Conservation (phyloP, 2,888 invertebrate genomes). For the Anaspis maculata region DNA sequence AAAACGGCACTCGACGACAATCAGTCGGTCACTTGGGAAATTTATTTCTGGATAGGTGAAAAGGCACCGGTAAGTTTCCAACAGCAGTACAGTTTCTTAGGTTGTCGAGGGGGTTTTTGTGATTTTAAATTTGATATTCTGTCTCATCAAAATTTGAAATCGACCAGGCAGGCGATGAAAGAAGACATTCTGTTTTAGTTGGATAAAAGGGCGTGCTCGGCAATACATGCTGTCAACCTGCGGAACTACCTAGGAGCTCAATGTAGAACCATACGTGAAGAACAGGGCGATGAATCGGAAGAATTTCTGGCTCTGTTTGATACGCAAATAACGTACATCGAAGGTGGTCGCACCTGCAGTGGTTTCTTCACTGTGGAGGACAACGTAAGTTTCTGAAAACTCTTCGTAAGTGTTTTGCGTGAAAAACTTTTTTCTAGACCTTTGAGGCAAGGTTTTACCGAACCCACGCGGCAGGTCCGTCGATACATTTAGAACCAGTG, state of each 20-base stretch:
- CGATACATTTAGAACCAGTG: slow-evolving; percentile 86
- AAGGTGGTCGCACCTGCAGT: slow-evolving; percentile 94
- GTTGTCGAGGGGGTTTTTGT: too few species aligned
- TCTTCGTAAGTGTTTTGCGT: not conserved
- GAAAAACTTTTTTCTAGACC: slow-evolving; percentile 47
- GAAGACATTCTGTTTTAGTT: slow-evolving; percentile 46
- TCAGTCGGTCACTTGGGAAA: slow-evolving; percentile 85
- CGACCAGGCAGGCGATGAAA: not conserved
- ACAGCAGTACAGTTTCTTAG: too few species aligned
- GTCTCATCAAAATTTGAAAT: too few species aligned
- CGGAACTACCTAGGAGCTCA: slow-evolving; percentile 92
- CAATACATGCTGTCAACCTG: slow-evolving; percentile 98
- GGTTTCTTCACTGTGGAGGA: slow-evolving; percentile 97
- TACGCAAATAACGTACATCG: slow-evolving; percentile 85
- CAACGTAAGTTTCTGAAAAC: slow-evolving; percentile 46
- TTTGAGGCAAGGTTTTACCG: slow-evolving; percentile 80
- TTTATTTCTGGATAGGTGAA: slow-evolving; percentile 98
- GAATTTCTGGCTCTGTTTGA: slow-evolving; percentile 92
- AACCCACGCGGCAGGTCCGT: slow-evolving; percentile 79
- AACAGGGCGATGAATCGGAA: slow-evolving; percentile 93
- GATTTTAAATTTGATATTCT: too few species aligned
- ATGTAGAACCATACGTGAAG: slow-evolving; percentile 90
- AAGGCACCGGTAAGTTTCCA: slow-evolving; percentile 82
- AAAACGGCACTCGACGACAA: slow-evolving; percentile 80
- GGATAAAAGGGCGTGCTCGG: slow-evolving; percentile 92